Evolutionary conservation across 2,113 vertebrate species (phyloP).

Genomic region (Nycticorax nycticorax): DNA sequence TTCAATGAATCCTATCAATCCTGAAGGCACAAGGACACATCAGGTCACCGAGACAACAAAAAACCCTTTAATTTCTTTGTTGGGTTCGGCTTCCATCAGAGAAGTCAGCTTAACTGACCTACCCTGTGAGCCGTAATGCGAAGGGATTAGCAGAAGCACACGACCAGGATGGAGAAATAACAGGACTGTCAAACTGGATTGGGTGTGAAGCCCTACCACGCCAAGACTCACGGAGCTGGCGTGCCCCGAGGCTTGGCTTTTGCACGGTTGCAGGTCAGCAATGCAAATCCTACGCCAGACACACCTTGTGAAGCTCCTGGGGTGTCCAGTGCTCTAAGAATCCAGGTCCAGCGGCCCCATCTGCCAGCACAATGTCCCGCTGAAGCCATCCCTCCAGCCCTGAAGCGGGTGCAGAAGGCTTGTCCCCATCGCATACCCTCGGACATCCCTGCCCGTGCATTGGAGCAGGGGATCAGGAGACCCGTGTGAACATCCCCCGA

Average conservation of each 20-base stretch:
- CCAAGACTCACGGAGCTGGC: accelerated
- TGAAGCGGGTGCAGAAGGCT: not conserved
- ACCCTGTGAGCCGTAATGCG: not conserved
- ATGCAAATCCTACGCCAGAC: not conserved
- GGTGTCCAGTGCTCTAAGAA: not conserved
- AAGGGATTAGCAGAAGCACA: not conserved
- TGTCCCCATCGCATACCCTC: not conserved
- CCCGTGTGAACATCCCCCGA: not conserved
- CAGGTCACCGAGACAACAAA: not conserved
- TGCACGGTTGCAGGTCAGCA: not conserved
- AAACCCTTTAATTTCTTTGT: not conserved
- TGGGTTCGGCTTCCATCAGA: not conserved
- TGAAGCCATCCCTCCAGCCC: not conserved
- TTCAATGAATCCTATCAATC: not conserved
- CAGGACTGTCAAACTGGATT: not conserved
- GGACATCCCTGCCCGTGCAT: not conserved
- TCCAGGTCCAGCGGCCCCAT: not conserved
- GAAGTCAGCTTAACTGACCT: not conserved
- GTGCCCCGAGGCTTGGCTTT: not conserved
- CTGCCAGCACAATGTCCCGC: no score
- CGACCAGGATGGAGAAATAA: not conserved
- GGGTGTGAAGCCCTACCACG: not conserved
- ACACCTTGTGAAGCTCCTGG: not conserved
- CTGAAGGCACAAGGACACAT: not conserved
- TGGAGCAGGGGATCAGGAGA: not conserved